These are phyloP conservation scores for Bhutanitis thaidina DNA, from an alignment of 2,888 invertebrate genomes.

Conservation along the genomic window DNA sequence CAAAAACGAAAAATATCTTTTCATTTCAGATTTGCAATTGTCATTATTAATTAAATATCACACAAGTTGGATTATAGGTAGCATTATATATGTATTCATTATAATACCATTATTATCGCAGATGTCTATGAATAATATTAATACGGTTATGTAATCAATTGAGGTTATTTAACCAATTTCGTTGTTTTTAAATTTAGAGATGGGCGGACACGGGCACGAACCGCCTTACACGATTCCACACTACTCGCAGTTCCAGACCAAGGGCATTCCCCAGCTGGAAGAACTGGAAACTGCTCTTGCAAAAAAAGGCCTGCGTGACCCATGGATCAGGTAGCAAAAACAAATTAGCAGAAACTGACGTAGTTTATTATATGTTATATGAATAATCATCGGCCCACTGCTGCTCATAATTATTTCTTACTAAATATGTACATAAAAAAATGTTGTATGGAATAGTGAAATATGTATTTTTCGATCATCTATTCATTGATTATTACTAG, in stretches of 20 bases:
- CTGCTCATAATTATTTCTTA: too few species aligned
- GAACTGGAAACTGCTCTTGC: conserved; percentile 83
- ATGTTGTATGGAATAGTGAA: too few species aligned
- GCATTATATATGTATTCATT: too few species aligned
- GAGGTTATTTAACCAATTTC: conserved; percentile 31
- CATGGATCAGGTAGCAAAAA: conserved; percentile 87
- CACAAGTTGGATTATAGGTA: too few species aligned
- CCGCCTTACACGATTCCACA: conserved; percentile 85
- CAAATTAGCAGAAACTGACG: too few species aligned
- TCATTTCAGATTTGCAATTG: not conserved
- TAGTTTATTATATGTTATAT: too few species aligned
- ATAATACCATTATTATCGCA: too few species aligned
- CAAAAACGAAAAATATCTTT: not conserved
- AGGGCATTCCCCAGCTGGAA: conserved; percentile 83
- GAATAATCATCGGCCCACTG: too few species aligned
- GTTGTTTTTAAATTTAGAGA: conserved; percentile 25
- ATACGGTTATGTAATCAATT: conserved; percentile 37
- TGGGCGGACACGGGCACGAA: conserved; percentile 67
- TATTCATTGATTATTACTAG: too few species aligned
- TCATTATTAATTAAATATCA: too few species aligned
- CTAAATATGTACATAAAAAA: too few species aligned
- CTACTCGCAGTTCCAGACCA: conserved; percentile 85
- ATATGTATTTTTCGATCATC: too few species aligned
- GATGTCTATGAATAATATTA: not conserved
- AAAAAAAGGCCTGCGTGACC: conserved; percentile 87